A percentile compares a stretch with the other conserved stretches of the same genome.
Conservation (phyloP, 2,113 vertebrate species). For the Nothocercus nigrocapillus region DNA sequence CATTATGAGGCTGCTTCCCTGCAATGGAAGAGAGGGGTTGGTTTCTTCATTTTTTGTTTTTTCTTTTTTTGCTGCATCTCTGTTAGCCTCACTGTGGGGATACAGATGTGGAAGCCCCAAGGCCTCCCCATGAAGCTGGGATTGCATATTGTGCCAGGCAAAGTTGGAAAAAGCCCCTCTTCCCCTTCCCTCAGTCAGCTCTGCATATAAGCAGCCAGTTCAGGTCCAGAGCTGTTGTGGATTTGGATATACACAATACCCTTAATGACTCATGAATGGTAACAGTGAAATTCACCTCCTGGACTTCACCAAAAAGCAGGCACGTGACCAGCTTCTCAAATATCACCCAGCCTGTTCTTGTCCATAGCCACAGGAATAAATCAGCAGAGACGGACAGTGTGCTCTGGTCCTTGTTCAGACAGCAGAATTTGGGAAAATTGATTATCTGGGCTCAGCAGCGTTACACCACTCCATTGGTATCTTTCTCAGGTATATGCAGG, state of each 20-base stretch:
- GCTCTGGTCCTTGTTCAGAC: not conserved
- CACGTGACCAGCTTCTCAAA: not conserved
- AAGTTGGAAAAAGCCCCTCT: not conserved
- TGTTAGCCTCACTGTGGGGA: not conserved
- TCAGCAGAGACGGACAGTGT: not conserved
- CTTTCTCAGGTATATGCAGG: not conserved
- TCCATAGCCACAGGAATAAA: not conserved
- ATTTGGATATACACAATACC: not conserved
- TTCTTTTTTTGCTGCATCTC: not conserved
- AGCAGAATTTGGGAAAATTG: not conserved
- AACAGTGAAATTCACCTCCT: not conserved
- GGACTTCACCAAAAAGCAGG: not conserved
- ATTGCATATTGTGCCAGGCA: not conserved
- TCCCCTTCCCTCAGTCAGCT: not conserved
- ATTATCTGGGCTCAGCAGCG: not conserved
- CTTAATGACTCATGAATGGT: not conserved
- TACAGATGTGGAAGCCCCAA: not conserved
- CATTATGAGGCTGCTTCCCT: not conserved
- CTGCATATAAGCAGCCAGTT: not conserved
- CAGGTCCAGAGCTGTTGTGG: not conserved
- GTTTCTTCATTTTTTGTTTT: not conserved
- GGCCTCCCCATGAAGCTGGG: not conserved
- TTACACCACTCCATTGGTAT: fast-evolving
- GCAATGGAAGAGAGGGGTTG: not conserved
- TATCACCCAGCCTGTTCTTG: not conserved